These are phyloP conservation scores for Malurus cyaneus DNA, from an alignment of 2,113 vertebrate species.

Conservation along the genomic window DNA sequence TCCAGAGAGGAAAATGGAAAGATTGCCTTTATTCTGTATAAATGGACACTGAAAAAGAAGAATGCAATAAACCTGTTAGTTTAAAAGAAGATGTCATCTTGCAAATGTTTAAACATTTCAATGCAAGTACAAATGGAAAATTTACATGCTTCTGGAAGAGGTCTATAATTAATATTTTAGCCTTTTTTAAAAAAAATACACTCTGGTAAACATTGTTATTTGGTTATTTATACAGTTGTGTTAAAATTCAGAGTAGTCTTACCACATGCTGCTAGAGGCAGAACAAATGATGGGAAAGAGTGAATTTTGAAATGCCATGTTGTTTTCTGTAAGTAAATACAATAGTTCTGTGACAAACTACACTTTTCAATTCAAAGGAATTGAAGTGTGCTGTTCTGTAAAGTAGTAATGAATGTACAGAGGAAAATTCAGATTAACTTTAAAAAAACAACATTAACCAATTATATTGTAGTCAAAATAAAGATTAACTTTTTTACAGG, in stretches of 20 bases:
- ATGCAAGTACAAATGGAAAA: background rate
- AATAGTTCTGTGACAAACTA: conserved; percentile 15
- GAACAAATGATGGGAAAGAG: conserved; percentile 38
- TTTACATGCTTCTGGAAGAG: background rate
- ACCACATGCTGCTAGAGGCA: conserved; percentile 32
- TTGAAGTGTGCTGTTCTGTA: conserved; percentile 43
- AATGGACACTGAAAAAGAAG: background rate
- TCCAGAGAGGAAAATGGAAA: background rate
- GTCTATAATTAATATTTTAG: background rate
- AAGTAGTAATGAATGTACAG: conserved; percentile 24
- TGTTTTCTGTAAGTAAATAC: conserved; percentile 65
- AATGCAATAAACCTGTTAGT: background rate
- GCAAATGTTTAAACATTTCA: background rate
- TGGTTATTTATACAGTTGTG: background rate
- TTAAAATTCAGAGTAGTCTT: conserved; percentile 27
- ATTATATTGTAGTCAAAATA: conserved; percentile 37
- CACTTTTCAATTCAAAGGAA: background rate
- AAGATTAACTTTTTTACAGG: background rate
- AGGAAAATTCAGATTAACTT: background rate
- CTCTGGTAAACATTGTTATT: background rate
- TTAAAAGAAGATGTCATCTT: background rate
- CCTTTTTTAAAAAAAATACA: background rate
- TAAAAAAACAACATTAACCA: background rate
- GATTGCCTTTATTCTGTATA: background rate
- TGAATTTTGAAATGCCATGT: conserved; percentile 52